Evolutionary conservation across 2,797 vertebrate species (phyloP), one percentile per base, ranked within the genome.

Genomic region (Cuculus canorus): DNA sequence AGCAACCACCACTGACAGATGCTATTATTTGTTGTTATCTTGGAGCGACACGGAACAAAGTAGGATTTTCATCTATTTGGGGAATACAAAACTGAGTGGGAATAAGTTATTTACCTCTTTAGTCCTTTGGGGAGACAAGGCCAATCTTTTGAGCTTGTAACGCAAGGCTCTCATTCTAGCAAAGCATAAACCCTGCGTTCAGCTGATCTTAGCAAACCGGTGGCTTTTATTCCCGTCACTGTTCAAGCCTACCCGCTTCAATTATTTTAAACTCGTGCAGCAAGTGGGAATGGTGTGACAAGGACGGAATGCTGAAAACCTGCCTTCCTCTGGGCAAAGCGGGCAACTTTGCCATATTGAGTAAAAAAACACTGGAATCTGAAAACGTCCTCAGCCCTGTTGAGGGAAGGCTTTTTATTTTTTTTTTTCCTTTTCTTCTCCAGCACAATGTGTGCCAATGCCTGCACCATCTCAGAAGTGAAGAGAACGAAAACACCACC

Each of bases 291-390:
- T 82, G 63, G 66, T 92, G 91, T 88, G 91, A 93, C 1, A 3
- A 92, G 76, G 91, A 76, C 4, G n/a, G 95, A 96, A 95, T 92
- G 96, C 93, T 93, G 86, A 66, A 95, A 93, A 94, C 94, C 94
- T 96, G 83, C 92, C 82, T 86, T 92, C 79, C 65, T 45, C 35
- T 59, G 96, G 94, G 97, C 97, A 98, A 98, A 99, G 97, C 96
- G 97, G 98, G 98, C 98, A 98, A 98, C 97, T 98, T 99, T 98
- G 98, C 99, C 99, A 99, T 99, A 99, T 99, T 99, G 98, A 99
- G 99, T 99, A 98, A 99, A 99, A 98, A 98, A 97, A n/a, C 98
- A 97, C 98, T 98, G 98, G 98, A 99, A 98, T 98, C 97, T 57
- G 96, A 98, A 98, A 98, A 98, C 97, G 96, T 97, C 97, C 96